Base-by-base conservation (phyloP, 2,113 vertebrate species). In the Neolamprologus cancellatus region DNA sequence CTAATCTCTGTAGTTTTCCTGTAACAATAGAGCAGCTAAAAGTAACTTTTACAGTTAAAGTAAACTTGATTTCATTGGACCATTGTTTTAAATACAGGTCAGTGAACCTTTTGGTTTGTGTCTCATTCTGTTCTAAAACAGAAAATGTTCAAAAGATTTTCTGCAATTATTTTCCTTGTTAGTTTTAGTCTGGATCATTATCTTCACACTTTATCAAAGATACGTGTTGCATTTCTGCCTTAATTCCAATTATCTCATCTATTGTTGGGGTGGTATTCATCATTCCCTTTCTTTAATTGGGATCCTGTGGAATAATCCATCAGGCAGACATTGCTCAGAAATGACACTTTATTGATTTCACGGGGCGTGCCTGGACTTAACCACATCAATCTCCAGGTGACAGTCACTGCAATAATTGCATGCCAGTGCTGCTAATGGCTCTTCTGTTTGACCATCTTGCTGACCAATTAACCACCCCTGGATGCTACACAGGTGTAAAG, bases 311-410 rank as follows among this genome's bases (percentile, higher is more conserved):
- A 92, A 90, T 93, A 95, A 95, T 96, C 95, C 88, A 92, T 95
- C 95, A 95, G 11, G 2, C 81, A 76, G 87, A 94, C 89, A 74
- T 90, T 93, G 87, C 84, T 59, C 81, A 34, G 46, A 88, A 91
- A 95, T 95, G 95, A 91, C 93, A 93, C 91, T 89, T 85, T 93
- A 95, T 96, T 93, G 95, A 95, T 96, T 95, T 94, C 84, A 89
- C 36, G 46, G 85, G 89, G 92, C 89, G 91, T 84, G 88, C 84
- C 80, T 83, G 61, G 82, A 84, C 86, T 87, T 83, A 87, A 83
- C 87, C 91, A 55, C 91, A 94, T 96, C 94, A 93, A 94, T 96
- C 93, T 93, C 85, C 13, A 59, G 84, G 85, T 90, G 94, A 93
- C 94, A 93, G 92, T 91, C 83, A 25, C 55, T 34, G 85, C 86